Evolutionary conservation across 2,888 invertebrate genomes (phyloP), one percentile per base, ranked within the genome.

Genomic region (Allophyes oxyacanthae): DNA sequence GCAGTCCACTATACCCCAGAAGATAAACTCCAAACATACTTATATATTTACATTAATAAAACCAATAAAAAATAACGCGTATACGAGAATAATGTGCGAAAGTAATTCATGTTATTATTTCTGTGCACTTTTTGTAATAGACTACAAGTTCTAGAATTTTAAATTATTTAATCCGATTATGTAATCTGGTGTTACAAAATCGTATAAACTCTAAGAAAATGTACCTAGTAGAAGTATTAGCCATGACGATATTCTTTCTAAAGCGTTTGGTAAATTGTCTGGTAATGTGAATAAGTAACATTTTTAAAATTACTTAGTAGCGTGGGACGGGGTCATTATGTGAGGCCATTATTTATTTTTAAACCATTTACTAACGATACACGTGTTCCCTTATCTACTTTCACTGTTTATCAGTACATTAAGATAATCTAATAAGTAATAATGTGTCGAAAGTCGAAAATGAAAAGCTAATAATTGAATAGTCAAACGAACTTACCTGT

Each of bases 261-360:
- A 20, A 33, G 8, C 33, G 43, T 33, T 44, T 33, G 6, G 26
- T 37, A 45, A 57, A 25, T 37, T 20, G 30, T 42, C 34, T 44
- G 11, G 43, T 49, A 36, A 43, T 43, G 52, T 26, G 32, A 42
- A 38, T 6, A 36, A 32, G 40, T 36, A n/a, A 33, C 9, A 11
- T 41, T 13, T 45, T 51, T 51, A 34, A 33, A 49, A 26, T 28
- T 32, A 20, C 32, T 11, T 48, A 33, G 48, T 52, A 32, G 33
- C 37, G 40, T 49, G 43, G 34, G 44, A 44, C 30, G 30, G 37
- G 48, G 48, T 49, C 53, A 25, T 53, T 53, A 26, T 26, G 40
- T 6, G 3, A 26, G 4, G 11, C 3, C 15, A 43, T 11, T 32
- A 30, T 41, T 25, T 45, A n/a, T n/a, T 52, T 33, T 34, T 34